These are phyloP conservation scores for Bibio marci DNA, from an alignment of 2,888 invertebrate species.

Conservation along the genomic window DNA sequence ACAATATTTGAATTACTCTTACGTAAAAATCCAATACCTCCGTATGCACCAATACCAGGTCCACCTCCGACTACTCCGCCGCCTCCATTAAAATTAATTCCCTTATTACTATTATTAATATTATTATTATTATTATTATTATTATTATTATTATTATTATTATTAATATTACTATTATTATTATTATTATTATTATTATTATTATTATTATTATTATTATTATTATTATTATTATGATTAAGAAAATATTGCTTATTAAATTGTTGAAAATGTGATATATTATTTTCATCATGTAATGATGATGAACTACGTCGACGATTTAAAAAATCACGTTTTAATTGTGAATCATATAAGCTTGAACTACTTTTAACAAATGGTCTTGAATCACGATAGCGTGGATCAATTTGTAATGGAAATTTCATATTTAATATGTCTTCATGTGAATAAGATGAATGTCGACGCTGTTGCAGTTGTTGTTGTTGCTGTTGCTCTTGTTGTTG, in stretches of 20 bases:
- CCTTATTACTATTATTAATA: too few relatives aligned
- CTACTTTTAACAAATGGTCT: slow-evolving; percentile 25
- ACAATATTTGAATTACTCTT: slow-evolving; percentile 1
- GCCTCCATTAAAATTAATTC: too few relatives aligned
- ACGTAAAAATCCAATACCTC: slow-evolving; percentile 1
- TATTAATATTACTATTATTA: too few relatives aligned
- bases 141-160: too few relatives aligned
- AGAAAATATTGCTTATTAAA: slow-evolving; percentile 1
- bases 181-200: too few relatives aligned
- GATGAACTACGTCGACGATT: slow-evolving; percentile 22
- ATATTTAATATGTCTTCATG: slow-evolving; percentile 22
- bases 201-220: too few relatives aligned
- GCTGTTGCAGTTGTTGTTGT: slow-evolving; percentile 10
- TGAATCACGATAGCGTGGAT: slow-evolving; percentile 27
- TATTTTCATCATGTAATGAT: slow-evolving; percentile 24
- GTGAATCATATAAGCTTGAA: slow-evolving; percentile 15
- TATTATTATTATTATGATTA: too few relatives aligned
- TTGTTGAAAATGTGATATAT: slow-evolving; percentile 7
- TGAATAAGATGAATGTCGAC: slow-evolving; percentile 24
- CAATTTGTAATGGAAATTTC: slow-evolving; percentile 24
- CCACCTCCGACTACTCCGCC: too few relatives aligned
- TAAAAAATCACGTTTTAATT: slow-evolving; percentile 2
- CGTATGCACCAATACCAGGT: too few relatives aligned
- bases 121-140: too few relatives aligned
- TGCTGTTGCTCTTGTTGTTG: too few relatives aligned